Evolutionary conservation across 2,888 invertebrate species (phyloP), one percentile per base, ranked within the genome.

Genomic region (Pterostichus niger): DNA sequence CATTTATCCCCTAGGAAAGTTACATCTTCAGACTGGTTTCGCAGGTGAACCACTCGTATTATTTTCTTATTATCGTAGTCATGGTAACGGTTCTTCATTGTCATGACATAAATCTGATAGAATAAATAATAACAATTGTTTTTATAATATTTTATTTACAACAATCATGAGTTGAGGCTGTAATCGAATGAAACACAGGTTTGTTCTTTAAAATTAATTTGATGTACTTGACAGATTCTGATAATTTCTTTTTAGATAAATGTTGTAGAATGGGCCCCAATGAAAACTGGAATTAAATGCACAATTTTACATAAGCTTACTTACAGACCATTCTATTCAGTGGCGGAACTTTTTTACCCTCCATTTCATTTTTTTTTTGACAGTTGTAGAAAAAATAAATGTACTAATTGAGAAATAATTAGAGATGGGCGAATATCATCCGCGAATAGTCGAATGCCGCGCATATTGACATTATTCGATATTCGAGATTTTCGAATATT

Each of bases 181-280:
- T 11, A 24, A 24, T 17, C 11, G 77, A 56, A 77, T 77, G 33
- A 56, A 56, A 77, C n/a, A 11, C 40, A 49, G 35, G 44, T 49
- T 73, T 71, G 31, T 83, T 79, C 40, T 71, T 79, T n/a, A 83
- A 59, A 13, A 83, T 17, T 15, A 31, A 6, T 35, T 83, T 83
- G 44, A 83, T 13, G 33, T 73, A 31, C 33, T 35, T 46, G 2
- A 83, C 61, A 15, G 83, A 79, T 79, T 83, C 83, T 56, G 78
- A 79, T n/a, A 83, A 64, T 13, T 56, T 76, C 49, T 79, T 52
- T 5, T 31, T 59, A 11, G 83, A 79, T 13, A 83, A 13, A 49
- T 83, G 79, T 44, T 59, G 77, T 46, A 83, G 46, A 33, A 83
- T 71, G 11, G 83, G 83, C 2, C 52, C 83, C 31, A 83, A 13